Evolutionary conservation across 2,888 invertebrate genomes (phyloP).

Genomic region (Sturmia bella): DNA sequence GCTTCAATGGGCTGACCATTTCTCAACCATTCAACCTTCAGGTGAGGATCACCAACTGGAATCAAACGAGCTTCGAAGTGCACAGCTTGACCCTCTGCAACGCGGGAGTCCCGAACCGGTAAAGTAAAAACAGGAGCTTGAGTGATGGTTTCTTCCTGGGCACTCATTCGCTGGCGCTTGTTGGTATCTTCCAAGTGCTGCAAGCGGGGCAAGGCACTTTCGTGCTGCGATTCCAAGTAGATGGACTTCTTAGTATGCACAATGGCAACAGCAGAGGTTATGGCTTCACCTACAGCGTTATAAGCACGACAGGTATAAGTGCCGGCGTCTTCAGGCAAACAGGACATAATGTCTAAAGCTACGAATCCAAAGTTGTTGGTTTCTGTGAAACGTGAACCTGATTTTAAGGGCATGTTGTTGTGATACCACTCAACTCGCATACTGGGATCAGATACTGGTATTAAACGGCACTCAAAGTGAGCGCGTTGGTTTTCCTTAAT

Average conservation of each 20-base stretch:
- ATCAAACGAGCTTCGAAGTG: conserved; percentile 97
- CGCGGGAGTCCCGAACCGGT: conserved; percentile 92
- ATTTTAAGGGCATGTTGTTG: conserved; percentile 93
- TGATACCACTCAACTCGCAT: conserved; percentile 98
- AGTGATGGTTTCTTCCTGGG: conserved; percentile 89
- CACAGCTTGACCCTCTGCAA: conserved; percentile 94
- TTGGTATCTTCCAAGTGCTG: conserved; percentile 91
- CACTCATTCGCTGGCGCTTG: conserved; percentile 87
- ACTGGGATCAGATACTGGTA: conserved; percentile 95
- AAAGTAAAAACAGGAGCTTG: conserved; percentile 96
- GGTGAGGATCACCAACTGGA: conserved; percentile 95
- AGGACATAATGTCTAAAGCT: conserved; percentile 96
- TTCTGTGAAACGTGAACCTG: conserved; percentile 96
- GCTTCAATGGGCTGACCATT: conserved; percentile 96
- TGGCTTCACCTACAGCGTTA: conserved; percentile 95
- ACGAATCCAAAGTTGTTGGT: conserved; percentile 99
- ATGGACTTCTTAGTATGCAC: conserved; percentile 93
- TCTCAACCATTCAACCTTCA: conserved; percentile 96
- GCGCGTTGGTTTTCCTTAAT: conserved; percentile 97
- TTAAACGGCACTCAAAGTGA: conserved; percentile 96
- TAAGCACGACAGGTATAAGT: conserved; percentile 96
- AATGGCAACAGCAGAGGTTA: conserved; percentile 93
- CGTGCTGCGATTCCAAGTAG: conserved; percentile 93
- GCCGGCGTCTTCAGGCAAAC: conserved; percentile 97
- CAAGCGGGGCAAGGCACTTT: conserved; percentile 90